Conservation (phyloP, 2,797 vertebrate species). For the Gephyroberyx darwinii region DNA sequence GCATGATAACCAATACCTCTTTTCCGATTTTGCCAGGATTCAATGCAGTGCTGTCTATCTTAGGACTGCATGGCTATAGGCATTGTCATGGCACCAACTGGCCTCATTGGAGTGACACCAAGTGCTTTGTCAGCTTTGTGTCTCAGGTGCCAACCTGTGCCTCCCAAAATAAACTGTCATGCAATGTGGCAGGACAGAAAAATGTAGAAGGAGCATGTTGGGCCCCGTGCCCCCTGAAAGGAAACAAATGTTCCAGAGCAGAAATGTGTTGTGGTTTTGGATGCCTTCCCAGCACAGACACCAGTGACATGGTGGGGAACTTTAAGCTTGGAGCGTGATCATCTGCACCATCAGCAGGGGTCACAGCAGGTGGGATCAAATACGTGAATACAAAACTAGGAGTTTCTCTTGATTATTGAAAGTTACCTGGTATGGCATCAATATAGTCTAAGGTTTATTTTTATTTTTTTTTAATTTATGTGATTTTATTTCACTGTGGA, state of each 20-base stretch:
- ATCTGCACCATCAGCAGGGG: constrained; percentile 57
- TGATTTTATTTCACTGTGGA: constrained; percentile 42
- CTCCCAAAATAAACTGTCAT: constrained; percentile 77
- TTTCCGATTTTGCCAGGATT: constrained; percentile 56
- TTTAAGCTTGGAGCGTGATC: constrained; percentile 43
- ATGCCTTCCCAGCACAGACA: constrained; percentile 66
- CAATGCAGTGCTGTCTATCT: constrained; percentile 61
- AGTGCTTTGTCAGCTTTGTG: constrained; percentile 74
- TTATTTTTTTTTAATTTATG: constrained; percentile 38
- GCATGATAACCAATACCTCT: constrained; percentile 50
- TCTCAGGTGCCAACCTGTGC: constrained; percentile 75
- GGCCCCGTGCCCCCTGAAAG: constrained; percentile 66
- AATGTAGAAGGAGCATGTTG: constrained; percentile 67
- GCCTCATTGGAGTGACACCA: constrained; percentile 68
- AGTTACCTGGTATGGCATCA: neutral
- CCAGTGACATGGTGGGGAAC: constrained; percentile 54
- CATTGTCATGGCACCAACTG: constrained; percentile 63
- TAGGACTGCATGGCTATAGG: constrained; percentile 56
- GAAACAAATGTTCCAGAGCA: constrained; percentile 80
- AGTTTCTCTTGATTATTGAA: constrained; percentile 30
- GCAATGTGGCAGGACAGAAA: constrained; percentile 66
- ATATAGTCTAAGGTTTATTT: constrained; percentile 31
- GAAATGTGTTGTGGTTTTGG: constrained; percentile 70
- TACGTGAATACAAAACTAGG: constrained; percentile 9
- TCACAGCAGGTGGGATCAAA: constrained; percentile 45